Base-by-base conservation (phyloP, 2,797 vertebrate genomes). In the Gallirallus australis region DNA sequence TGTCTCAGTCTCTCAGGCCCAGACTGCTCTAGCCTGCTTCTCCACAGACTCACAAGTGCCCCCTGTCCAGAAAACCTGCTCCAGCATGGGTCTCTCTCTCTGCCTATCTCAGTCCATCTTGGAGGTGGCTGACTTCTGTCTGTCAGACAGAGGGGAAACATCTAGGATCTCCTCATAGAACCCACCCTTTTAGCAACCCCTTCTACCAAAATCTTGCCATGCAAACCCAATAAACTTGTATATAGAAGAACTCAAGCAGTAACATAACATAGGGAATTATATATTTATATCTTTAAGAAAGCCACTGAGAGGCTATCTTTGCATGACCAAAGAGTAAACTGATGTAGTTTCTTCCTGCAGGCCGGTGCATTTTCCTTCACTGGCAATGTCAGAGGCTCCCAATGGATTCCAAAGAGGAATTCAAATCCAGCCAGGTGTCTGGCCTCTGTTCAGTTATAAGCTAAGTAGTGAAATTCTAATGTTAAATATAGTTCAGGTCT, bases 201-300 rank as follows among this genome's bases (percentile, higher is more conserved):
- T 14, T 15, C 50, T 52, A 52, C 50, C 25, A 52, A 27, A 52
- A 28, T 14, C 50, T 52, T 52, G 50, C 25, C 14, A 15, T 1
- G 8, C 50, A 52, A 52, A 27, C 25, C 25, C 50, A 52, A 15
- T 52, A 52, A 25, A 52, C 50, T 52, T 82, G 15, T 30, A 56
- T 73, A 57, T 7, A 82, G 81, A 92, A 86, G 50, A 93, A 86
- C 20, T 24, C 37, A 33, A 79, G 30, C 52, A 89, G 90, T 73
- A 94, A 60, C 20, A 35, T 35, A 90, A 84, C 37, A 73, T 15
- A 14, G 39, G 23, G 70, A 52, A 66, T 45, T 19, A 45, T 65
- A 56, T 56, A 89, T 96, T 87, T 83, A 14, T 81, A 72, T 50
- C 37, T 94, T 80, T 66, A 73, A 72, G 60, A 71, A 86, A 77